These are phyloP conservation scores for Pterophyllum scalare DNA, from an alignment of 2,113 vertebrate genomes.

Conservation along the genomic window DNA sequence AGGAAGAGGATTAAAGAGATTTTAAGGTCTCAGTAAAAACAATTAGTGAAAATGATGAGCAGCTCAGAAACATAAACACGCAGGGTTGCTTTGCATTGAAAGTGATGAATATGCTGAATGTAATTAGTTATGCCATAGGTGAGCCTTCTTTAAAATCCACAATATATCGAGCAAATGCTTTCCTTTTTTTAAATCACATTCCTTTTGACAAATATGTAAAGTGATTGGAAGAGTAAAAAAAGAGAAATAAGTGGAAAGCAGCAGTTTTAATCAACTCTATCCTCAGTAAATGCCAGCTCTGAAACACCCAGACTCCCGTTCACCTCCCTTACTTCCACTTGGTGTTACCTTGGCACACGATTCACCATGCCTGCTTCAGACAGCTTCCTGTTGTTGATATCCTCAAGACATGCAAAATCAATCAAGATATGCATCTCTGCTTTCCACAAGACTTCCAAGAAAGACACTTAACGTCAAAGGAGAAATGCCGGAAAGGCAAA, in stretches of 20 bases:
- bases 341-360: slow-evolving; percentile 29
- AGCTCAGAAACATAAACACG: slow-evolving; percentile 8
- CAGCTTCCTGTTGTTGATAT: slow-evolving; percentile 59
- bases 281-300: slow-evolving; percentile 1
- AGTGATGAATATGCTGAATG: not conserved
- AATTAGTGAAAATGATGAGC: slow-evolving; percentile 19
- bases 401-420: slow-evolving; percentile 58
- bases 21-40: slow-evolving; percentile 23
- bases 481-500: not conserved
- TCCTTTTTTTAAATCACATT: not conserved
- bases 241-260: not conserved
- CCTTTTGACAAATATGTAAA: not conserved
- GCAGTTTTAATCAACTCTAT: not conserved
- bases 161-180: not conserved
- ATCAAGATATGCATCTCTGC: slow-evolving; percentile 35
- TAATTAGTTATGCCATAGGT: not conserved
- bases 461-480: slow-evolving; percentile 36
- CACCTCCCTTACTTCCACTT: slow-evolving; percentile 38
- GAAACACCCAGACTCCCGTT: slow-evolving; percentile 42
- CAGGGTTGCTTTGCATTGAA: not conserved
- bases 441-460: slow-evolving; percentile 37
- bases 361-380: slow-evolving; percentile 20
- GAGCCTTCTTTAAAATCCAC: slow-evolving; percentile 2
- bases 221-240: not conserved
- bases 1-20: slow-evolving; percentile 11